A percentile compares a stretch with the other conserved stretches of the same genome.
phyloP scores from a whole-genome alignment of 1,140 invertebrate genomes.

The Panulirus ornatus region DNA sequence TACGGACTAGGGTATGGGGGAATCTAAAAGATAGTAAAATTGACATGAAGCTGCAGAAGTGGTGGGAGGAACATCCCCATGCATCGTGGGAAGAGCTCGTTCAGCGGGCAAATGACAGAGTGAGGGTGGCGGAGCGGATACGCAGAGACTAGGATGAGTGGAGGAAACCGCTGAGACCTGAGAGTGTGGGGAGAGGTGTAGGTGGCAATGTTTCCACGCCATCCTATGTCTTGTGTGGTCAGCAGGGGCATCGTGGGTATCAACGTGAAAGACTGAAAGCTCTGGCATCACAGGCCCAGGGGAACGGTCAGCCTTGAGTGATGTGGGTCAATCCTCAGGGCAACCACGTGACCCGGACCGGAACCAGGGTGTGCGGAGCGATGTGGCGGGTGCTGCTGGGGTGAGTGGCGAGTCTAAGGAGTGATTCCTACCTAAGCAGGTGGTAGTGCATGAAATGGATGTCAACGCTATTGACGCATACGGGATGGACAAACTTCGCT shows the following conservation, averaged over 20 bases:
- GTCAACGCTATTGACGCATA: not conserved
- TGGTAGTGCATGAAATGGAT: constrained; percentile 22
- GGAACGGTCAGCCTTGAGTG: not conserved
- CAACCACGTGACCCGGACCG: not conserved
- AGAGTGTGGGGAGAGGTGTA: not conserved
- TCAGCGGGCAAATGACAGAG: not conserved
- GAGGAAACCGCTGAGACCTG: too few species aligned
- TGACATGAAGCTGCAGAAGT: not conserved
- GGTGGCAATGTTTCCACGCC: not conserved
- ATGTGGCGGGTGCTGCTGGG: not conserved
- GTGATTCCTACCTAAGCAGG: constrained; percentile 5
- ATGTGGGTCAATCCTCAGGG: not conserved
- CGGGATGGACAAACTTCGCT: not conserved
- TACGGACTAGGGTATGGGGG: not conserved
- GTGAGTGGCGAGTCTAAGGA: not conserved
- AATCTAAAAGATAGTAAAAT: not conserved
- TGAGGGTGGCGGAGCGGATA: not conserved
- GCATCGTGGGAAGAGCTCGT: not conserved
- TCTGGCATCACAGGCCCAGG: not conserved
- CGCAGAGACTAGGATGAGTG: not conserved
- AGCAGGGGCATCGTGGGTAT: not conserved
- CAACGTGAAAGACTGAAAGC: not conserved
- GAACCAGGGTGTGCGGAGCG: not conserved
- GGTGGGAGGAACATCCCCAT: constrained; percentile 18
- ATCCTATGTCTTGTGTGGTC: too few species aligned